Conservation (phyloP, 2,797 vertebrate genomes). For the Chaunax sp. region DNA sequence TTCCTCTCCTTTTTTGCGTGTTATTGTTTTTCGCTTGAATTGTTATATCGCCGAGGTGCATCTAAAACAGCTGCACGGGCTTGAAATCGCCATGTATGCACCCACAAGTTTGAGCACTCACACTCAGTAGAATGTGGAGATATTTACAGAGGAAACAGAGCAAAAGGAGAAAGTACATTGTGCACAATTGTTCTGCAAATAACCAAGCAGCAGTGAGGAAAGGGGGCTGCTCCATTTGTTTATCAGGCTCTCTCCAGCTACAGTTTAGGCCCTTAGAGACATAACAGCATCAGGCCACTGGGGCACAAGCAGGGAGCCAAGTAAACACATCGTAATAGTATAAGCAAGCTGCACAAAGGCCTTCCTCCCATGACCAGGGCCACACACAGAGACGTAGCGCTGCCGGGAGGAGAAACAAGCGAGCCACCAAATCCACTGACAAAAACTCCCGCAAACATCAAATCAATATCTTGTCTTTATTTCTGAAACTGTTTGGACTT, state of each 20-base stretch:
- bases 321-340: slow-evolving; percentile 71
- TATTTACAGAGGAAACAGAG: slow-evolving; percentile 4
- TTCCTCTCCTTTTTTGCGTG: slow-evolving; percentile 11
- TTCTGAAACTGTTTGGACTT: slow-evolving; percentile 61
- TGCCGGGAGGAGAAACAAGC: slow-evolving; percentile 44
- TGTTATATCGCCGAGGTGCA: slow-evolving; percentile 33
- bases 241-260: slow-evolving; percentile 62
- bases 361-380: slow-evolving; percentile 67
- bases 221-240: slow-evolving; percentile 47
- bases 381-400: slow-evolving; percentile 56
- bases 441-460: slow-evolving; percentile 49
- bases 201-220: slow-evolving; percentile 26
- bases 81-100: neutral
- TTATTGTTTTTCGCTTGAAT: slow-evolving; percentile 49
- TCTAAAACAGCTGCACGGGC: slow-evolving; percentile 20
- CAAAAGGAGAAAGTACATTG: slow-evolving; percentile 16
- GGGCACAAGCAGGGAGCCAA: slow-evolving; percentile 51
- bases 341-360: slow-evolving; percentile 67
- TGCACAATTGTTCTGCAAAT: slow-evolving; percentile 21
- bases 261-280: slow-evolving; percentile 63
- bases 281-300: slow-evolving; percentile 66
- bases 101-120: neutral
- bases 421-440: slow-evolving; percentile 3
- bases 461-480: slow-evolving; percentile 66
- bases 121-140: neutral